A percentile compares a stretch with the other conserved stretches of the same genome.
Conservation (phyloP, 2,113 vertebrate species). For the Mormyrus iriodes region DNA sequence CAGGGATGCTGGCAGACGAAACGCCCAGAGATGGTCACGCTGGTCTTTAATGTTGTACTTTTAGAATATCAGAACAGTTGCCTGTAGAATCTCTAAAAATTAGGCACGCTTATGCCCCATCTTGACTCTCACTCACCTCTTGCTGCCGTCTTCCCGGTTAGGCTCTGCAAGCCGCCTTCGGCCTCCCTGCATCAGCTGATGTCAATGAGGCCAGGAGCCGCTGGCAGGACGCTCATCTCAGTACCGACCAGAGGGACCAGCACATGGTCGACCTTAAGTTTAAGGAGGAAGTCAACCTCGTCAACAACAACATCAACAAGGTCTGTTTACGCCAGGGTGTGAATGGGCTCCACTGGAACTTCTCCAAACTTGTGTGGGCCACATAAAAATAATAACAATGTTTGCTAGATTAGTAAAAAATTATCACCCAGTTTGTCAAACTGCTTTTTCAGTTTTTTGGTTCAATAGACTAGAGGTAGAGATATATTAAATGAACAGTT, state of each 20-base stretch:
- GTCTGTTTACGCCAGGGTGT: constrained; percentile 56
- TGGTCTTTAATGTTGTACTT: too few relatives aligned
- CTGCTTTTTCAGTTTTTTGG: too few relatives aligned
- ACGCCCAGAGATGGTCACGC: neutral
- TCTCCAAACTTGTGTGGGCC: too few relatives aligned
- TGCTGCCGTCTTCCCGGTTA: constrained; percentile 35
- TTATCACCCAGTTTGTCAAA: too few relatives aligned
- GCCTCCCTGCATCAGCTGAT: constrained; percentile 61
- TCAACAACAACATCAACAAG: constrained; percentile 94
- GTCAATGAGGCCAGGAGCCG: constrained; percentile 65
- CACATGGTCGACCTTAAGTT: constrained; percentile 92
- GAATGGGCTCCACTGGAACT: too few relatives aligned
- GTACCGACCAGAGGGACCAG: constrained; percentile 86
- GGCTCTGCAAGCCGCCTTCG: constrained; percentile 80
- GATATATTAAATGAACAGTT: too few relatives aligned
- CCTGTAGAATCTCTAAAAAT: neutral
- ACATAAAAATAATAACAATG: too few relatives aligned
- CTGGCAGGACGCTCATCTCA: constrained; percentile 93
- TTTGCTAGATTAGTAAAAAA: too few relatives aligned
- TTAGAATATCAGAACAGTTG: too few relatives aligned
- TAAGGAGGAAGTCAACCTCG: constrained; percentile 88
- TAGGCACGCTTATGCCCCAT: neutral
- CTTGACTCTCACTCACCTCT: neutral
- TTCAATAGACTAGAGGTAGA: too few relatives aligned
- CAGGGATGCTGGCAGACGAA: neutral